phyloP scores from a whole-genome alignment of 2,797 vertebrate species.

The Peromyscus attwateri region DNA sequence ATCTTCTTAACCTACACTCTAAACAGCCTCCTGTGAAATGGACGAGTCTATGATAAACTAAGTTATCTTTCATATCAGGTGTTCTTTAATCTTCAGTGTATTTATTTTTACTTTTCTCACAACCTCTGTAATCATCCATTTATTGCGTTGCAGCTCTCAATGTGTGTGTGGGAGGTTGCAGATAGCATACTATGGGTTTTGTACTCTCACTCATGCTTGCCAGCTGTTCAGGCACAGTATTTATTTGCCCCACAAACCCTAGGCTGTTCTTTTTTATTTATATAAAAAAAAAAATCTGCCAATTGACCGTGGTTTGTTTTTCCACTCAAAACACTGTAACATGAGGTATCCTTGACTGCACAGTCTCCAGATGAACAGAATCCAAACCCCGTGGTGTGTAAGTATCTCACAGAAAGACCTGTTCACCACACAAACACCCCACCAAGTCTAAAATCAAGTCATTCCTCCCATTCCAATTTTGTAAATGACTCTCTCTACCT shows the following conservation, averaged over 20 bases:
- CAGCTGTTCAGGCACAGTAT: constrained; percentile 80
- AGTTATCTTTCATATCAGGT: constrained; percentile 77
- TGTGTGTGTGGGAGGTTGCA: constrained; percentile 65
- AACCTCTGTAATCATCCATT: constrained; percentile 84
- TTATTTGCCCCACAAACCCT: constrained; percentile 78
- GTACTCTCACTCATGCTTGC: constrained; percentile 60
- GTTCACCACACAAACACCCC: neutral
- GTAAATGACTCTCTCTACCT: constrained; percentile 41
- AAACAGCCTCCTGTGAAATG: constrained; percentile 33
- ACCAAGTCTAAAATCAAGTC: neutral
- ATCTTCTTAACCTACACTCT: constrained; percentile 26
- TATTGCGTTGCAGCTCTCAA: constrained; percentile 77
- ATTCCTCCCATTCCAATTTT: neutral
- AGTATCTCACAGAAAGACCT: neutral
- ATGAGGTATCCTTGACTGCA: constrained; percentile 54
- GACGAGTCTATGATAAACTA: constrained; percentile 62
- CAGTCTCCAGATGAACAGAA: constrained; percentile 32
- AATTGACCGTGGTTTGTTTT: constrained; percentile 70
- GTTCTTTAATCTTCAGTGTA: constrained; percentile 76
- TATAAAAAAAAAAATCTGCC: neutral
- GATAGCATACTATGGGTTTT: constrained; percentile 69
- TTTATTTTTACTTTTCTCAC: constrained; percentile 81
- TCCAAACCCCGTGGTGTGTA: neutral
- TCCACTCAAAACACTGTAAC: constrained; percentile 32
- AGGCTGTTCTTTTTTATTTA: constrained; percentile 45